Conservation (phyloP, 2,113 vertebrate genomes). For the Ciconia stormi region DNA sequence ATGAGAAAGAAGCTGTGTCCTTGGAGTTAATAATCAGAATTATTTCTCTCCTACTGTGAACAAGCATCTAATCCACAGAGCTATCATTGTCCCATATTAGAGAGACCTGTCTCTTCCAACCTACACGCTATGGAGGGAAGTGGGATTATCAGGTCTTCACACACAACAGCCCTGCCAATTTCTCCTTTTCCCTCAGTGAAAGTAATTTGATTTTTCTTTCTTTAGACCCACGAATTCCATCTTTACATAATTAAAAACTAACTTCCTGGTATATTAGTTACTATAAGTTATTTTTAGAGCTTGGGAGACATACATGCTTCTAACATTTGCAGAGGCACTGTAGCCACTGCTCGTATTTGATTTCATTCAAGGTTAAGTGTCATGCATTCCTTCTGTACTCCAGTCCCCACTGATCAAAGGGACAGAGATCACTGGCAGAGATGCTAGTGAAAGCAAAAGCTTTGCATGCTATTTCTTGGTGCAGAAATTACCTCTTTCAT, state of each 20-base stretch:
- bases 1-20: background rate
- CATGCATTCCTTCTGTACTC: background rate
- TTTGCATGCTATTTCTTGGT: background rate
- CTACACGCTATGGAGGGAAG: background rate
- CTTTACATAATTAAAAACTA: background rate
- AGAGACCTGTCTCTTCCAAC: background rate
- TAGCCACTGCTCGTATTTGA: background rate
- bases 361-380: background rate
- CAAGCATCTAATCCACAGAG: background rate
- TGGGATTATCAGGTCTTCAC: background rate
- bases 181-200: background rate
- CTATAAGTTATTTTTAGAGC: background rate
- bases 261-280: background rate
- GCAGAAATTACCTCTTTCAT: slow-evolving; percentile 6
- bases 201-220: background rate
- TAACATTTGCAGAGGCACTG: background rate
- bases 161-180: background rate
- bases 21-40: slow-evolving; percentile 19
- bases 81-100: background rate
- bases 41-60: background rate
- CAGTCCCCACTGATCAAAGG: background rate
- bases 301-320: background rate
- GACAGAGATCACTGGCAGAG: background rate
- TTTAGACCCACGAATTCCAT: background rate
- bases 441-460: background rate